phyloP scores from a whole-genome alignment of 35 echinoderm and acorn worm species.

The Apostichopus californicus region DNA sequence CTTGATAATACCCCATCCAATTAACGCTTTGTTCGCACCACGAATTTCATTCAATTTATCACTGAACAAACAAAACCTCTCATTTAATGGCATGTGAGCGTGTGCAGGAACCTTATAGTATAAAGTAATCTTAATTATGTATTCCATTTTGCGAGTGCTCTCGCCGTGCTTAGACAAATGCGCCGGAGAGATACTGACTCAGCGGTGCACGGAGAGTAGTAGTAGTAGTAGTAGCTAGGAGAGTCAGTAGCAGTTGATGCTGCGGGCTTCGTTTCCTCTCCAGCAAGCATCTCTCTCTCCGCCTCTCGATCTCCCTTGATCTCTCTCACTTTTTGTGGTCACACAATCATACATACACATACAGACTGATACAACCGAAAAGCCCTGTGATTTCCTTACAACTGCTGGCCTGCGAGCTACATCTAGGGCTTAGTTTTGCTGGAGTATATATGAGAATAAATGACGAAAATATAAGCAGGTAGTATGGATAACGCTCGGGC shows the following conservation, averaged over 20 bases:
- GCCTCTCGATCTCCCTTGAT: not conserved
- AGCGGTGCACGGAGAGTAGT: not conserved
- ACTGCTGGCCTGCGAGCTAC: not conserved
- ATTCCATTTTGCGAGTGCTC: slow-evolving; percentile 48
- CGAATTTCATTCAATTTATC: slow-evolving; percentile 60
- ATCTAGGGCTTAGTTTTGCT: not conserved
- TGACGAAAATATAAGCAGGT: not conserved
- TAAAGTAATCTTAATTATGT: slow-evolving; percentile 54
- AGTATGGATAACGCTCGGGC: not conserved
- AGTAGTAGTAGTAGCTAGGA: not conserved
- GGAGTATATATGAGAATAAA: not conserved
- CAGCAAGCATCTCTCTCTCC: not conserved
- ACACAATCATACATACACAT: not conserved
- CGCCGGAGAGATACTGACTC: slow-evolving; percentile 7
- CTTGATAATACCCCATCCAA: slow-evolving; percentile 59
- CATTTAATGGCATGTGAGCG: slow-evolving; percentile 60
- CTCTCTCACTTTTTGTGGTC: not conserved
- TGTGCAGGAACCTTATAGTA: slow-evolving; percentile 21
- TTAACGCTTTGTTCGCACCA: slow-evolving; percentile 64
- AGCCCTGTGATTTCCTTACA: not conserved
- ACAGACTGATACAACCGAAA: not conserved
- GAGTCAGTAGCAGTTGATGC: not conserved
- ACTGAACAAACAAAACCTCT: slow-evolving; percentile 61
- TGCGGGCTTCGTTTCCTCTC: not conserved
- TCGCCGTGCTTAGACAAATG: slow-evolving; percentile 22